Base-by-base conservation (phyloP, 2,113 vertebrate species). In the Lamprotornis superbus region DNA sequence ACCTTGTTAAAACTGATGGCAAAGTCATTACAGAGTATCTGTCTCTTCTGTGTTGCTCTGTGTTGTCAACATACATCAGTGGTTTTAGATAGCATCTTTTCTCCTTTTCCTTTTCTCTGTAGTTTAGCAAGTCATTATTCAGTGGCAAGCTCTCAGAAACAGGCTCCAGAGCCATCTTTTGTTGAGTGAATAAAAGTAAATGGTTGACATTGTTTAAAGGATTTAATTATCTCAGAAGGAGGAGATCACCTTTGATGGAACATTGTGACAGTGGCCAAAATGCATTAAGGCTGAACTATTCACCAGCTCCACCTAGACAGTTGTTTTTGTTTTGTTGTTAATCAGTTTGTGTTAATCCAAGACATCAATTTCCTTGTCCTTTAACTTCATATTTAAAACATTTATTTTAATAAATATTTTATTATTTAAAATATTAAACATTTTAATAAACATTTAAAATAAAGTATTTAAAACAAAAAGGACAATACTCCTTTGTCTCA, bases 181-280 rank as follows among this genome's bases (percentile, higher is more conserved):
- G 33, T 69, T 68, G 65, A 91, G 82, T 63, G 47, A 91, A 63
- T 87, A 60, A 42, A 89, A 95, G 55, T 22, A 39, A 93, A 65
- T 14, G 31, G 70, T 55, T 44, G 85, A 83, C 75, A 60, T 87
- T 81, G 27, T 83, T 89, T 70, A 75, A 70, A 64, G 80, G 78
- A 75, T 27, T 55, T 77, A 63, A 56, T 94, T 95, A 33, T 80
- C 13, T 30, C 84, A 86, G 83, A 74, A 90, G 70, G 59, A 52
- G 70, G 69, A 65, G 55, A 74, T 88, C 22, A 7, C 75, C 75
- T 90, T 70, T 88, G 75, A 14, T 60, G 52, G 85, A 89, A 86
- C 76, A 49, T 64, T 44, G 90, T 94, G 88, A 81, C 68, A 86
- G 31, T 33, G 81, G 85, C 68, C 94, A 92, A 93, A 90, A 80